Evolutionary conservation across 2,113 vertebrate genomes (phyloP).

Genomic region (Albula goreensis): DNA sequence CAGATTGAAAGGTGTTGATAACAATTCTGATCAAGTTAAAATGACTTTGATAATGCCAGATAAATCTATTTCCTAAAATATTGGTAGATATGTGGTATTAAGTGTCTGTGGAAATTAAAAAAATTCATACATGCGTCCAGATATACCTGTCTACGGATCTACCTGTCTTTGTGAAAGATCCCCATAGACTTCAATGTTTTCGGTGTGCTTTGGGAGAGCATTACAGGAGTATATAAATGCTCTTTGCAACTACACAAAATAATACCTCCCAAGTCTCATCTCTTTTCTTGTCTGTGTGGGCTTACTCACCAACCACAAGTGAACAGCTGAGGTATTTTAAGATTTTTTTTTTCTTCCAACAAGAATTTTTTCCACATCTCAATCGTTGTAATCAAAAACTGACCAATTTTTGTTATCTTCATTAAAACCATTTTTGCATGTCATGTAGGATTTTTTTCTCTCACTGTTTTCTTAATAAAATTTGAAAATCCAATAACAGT

Average conservation of each 20-base stretch:
- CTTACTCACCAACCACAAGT: not conserved
- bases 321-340: not conserved
- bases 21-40: too few relatives aligned
- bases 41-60: too few relatives aligned
- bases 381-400: not conserved
- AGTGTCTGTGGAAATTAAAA: not conserved
- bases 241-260: not conserved
- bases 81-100: too few relatives aligned
- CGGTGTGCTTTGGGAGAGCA: not conserved
- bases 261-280: conserved; percentile 6
- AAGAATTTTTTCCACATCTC: not conserved
- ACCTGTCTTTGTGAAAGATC: conserved; percentile 22
- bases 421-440: not conserved
- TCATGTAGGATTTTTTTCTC: not conserved
- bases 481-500: conserved; percentile 36
- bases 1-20: too few relatives aligned
- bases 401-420: not conserved
- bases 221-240: not conserved
- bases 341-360: not conserved
- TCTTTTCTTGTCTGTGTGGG: not conserved
- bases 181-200: conserved; percentile 3
- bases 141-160: not conserved
- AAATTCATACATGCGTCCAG: too few relatives aligned
- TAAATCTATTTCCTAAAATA: too few relatives aligned
- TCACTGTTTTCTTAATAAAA: conserved; percentile 10